Evolutionary conservation across 2,113 vertebrate genomes (phyloP).

Genomic region (Hepsetus odoe): DNA sequence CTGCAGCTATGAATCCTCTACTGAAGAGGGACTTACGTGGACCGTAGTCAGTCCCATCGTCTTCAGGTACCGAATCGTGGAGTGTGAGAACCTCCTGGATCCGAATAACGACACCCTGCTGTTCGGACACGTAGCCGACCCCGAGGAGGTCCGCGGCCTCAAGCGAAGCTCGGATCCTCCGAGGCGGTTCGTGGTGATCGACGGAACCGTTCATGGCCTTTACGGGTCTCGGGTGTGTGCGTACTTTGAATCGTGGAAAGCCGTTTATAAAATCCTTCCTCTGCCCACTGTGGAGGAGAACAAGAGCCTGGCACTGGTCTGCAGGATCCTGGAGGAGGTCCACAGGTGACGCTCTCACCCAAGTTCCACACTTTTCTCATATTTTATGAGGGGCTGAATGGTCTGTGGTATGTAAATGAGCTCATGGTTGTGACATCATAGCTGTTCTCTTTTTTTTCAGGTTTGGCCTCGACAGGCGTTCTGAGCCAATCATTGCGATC

Average conservation of each 20-base stretch:
- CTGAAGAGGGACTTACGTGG: conserved; percentile 69
- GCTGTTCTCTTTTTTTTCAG: neutral
- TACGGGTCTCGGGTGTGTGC: conserved; percentile 71
- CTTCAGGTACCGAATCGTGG: conserved; percentile 69
- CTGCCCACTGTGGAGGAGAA: conserved; percentile 81
- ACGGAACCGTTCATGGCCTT: conserved; percentile 74
- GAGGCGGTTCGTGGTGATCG: conserved; percentile 79
- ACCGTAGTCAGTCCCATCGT: conserved; percentile 78
- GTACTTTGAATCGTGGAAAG: conserved; percentile 75
- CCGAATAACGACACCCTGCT: conserved; percentile 77
- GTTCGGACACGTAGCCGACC: conserved; percentile 74
- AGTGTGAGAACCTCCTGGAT: conserved; percentile 73
- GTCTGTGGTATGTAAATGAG: too few species aligned
- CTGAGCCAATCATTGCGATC: conserved; percentile 80
- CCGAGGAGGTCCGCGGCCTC: conserved; percentile 61
- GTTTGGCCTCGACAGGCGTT: conserved; percentile 78
- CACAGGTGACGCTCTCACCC: conserved; percentile 55
- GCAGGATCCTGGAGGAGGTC: conserved; percentile 79
- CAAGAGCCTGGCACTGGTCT: conserved; percentile 80
- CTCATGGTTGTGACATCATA: too few species aligned
- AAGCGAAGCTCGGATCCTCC: conserved; percentile 61
- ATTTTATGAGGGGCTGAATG: too few species aligned
- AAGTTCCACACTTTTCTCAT: too few species aligned
- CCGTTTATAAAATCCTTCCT: conserved; percentile 75
- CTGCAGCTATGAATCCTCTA: conserved; percentile 74